Percentiles rank a stretch among this genome's conserved stretches.
Evolutionary conservation across 2,797 vertebrate genomes (phyloP).

Genomic region (Delichon dasypus): DNA sequence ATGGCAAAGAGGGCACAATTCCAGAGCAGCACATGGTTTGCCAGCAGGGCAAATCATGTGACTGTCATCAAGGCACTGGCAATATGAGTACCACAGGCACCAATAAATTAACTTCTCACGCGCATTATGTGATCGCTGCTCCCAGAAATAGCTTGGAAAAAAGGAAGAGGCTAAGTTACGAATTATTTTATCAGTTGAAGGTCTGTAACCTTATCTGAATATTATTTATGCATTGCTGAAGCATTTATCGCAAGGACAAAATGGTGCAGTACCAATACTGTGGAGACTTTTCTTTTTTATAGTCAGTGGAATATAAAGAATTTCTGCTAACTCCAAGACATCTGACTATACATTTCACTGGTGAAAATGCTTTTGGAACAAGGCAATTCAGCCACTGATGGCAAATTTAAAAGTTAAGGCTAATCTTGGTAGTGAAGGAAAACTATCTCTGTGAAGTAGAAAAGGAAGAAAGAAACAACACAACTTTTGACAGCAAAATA

Average conservation of each 20-base stretch:
- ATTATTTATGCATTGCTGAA: background rate
- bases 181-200: background rate
- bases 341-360: background rate
- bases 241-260: background rate
- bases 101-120: background rate
- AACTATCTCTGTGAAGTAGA: background rate
- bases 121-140: background rate
- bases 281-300: background rate
- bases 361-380: background rate
- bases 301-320: background rate
- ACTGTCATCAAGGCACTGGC: background rate
- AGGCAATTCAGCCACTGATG: background rate
- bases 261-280: background rate
- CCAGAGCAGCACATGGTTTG: background rate
- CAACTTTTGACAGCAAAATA: conserved; percentile 43
- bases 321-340: background rate
- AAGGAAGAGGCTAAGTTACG: fast-evolving
- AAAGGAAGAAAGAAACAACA: conserved; percentile 21
- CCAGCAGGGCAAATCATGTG: background rate
- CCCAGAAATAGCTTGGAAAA: background rate
- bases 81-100: fast-evolving
- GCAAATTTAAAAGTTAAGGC: background rate
- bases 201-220: background rate
- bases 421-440: background rate
- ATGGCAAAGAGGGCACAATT: background rate